A percentile compares a stretch with the other conserved stretches of the same genome.
These are phyloP conservation scores for Umimayanthus kanabou DNA, from an alignment of 92 coral and sea anemone genomes.

Conservation along the genomic window DNA sequence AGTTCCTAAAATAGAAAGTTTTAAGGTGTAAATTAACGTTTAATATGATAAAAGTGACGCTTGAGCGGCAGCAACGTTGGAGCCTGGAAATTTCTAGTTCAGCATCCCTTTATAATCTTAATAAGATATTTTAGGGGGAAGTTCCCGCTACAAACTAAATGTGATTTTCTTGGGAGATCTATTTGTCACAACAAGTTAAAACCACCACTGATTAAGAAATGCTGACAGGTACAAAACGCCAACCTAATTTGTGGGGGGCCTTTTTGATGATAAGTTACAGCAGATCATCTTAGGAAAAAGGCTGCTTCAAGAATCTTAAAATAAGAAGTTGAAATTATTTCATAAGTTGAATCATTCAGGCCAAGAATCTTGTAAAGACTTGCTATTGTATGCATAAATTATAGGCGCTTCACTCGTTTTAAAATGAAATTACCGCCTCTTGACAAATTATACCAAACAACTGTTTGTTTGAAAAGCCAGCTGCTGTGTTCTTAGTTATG, in stretches of 20 bases:
- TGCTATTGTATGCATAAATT: background rate
- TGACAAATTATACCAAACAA: background rate
- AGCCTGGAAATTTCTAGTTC: background rate
- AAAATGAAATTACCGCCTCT: no score
- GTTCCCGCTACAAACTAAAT: no score
- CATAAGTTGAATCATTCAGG: background rate
- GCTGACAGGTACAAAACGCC: background rate
- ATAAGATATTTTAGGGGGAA: no score
- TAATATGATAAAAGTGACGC: background rate
- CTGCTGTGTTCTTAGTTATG: background rate
- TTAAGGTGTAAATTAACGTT: background rate
- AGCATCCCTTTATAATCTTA: background rate
- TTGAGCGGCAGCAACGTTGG: background rate
- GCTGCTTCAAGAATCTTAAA: no score
- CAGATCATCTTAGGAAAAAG: background rate
- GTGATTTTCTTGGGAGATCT: no score
- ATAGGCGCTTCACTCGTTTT: no score
- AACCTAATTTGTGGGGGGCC: background rate
- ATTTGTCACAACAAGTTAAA: no score
- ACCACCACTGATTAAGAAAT: background rate
- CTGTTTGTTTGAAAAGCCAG: background rate
- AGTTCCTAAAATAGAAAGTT: constrained; percentile 61
- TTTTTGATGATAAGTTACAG: background rate
- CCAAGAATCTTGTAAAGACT: background rate
- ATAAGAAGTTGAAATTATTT: no score